A percentile compares a stretch with the other conserved stretches of the same genome.
Conservation (phyloP, 1,140 invertebrate genomes). For the Sitobion miscanthi region DNA sequence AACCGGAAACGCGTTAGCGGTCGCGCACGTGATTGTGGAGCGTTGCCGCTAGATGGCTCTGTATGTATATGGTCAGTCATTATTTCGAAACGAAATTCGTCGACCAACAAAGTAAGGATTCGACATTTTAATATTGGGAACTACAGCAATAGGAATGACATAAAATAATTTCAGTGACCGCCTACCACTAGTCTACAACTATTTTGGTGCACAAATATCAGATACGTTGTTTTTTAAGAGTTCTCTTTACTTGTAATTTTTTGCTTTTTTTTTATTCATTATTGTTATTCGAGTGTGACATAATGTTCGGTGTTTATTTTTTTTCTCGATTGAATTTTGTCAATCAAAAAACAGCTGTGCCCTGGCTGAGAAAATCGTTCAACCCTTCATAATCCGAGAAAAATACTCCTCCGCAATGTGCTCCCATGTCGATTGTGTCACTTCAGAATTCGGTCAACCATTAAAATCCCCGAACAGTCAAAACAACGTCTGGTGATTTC, state of each 20-base stretch:
- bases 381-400: slow-evolving; percentile 50
- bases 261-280: neutral
- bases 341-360: slow-evolving; percentile 49
- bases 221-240: neutral
- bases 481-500: slow-evolving; percentile 49
- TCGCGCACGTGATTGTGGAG: neutral
- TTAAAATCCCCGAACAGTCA: slow-evolving; percentile 40
- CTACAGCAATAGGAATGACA: neutral
- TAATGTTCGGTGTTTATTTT: slow-evolving; percentile 18
- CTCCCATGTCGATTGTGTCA: slow-evolving; percentile 50
- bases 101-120: neutral
- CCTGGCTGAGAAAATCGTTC: slow-evolving; percentile 23
- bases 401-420: neutral
- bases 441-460: slow-evolving; percentile 32
- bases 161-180: neutral
- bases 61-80: neutral
- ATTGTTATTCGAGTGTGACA: slow-evolving; percentile 2
- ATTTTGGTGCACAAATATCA: neutral
- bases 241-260: neutral
- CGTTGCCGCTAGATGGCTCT: slow-evolving; percentile 17
- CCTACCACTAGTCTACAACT: neutral
- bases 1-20: neutral
- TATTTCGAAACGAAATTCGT: neutral
- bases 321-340: slow-evolving; percentile 44
- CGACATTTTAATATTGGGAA: neutral